Base-by-base conservation (phyloP, 2,888 invertebrate species). In the Rhingia rostrata region DNA sequence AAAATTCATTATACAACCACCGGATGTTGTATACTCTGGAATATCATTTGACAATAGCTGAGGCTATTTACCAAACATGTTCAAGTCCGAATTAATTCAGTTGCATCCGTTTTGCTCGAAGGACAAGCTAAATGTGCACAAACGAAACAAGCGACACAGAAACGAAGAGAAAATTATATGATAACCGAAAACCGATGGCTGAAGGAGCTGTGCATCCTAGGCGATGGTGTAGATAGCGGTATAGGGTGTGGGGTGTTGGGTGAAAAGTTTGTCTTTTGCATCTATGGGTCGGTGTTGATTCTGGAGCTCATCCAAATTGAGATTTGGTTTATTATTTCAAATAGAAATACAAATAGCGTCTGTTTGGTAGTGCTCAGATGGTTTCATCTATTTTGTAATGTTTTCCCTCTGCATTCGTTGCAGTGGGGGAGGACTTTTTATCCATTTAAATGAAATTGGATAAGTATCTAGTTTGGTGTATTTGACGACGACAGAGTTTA, bases 231-330 rank as follows among this genome's bases (percentile, higher is more conserved):
- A n/a, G 4, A 32, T 43, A 14, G 35, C 47, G 37, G 22, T 30
- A 10, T 33, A 37, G 45, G 35, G 41, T 35, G 56, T 30, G 33
- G 66, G 14, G 37, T 45, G 45, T 12, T 10, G 6, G 45, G 9
- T 12, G 14, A 67, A 81, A 81, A 70, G 63, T 81, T 81, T 81
- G 75, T 64, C 75, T 70, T 81, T 63, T 70, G 58, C 64, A 64
- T 75, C 70, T 61, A 67, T 64, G 45, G 51, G 60, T 61, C 37
- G 35, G 47, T 77, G 72, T 82, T 77, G 72, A 72, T 67, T 77
- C 72, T 82, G 77, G 82, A 77, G 66, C 56, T 54, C 49, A 66
- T 67, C 77, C 72, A 77, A 82, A 82, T 82, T 77, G 66, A 72
- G 61, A 72, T 77, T 77, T 14, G 66, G 77, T 72, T 77, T 72